Evolutionary conservation across 2,888 invertebrate species (phyloP), one percentile per base, ranked within the genome.

Genomic region (Thymelicus acteon): DNA sequence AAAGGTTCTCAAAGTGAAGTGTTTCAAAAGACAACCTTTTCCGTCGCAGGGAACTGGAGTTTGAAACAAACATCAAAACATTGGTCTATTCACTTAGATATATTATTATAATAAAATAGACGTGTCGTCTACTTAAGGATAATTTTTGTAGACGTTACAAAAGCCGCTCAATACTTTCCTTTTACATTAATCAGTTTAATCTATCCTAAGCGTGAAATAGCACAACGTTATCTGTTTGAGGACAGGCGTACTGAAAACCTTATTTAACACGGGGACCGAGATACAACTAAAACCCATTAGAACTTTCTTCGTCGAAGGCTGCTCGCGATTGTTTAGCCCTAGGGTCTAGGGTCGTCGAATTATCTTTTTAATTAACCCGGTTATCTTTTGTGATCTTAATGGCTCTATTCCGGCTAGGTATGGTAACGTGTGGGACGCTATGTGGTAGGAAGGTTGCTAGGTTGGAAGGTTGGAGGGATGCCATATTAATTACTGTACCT

Each of bases 211-310:
- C 57, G 69, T 69, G 63, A 69, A 69, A 69, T 62, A 62, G 31
- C 60, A 40, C 49, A 67, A 40, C 44, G 57, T 57, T 15, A 63
- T 69, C 63, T 69, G 57, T 15, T 10, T 19, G 47, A 37, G 69
- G 63, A 68, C 68, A 68, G 49, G 57, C 44, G 67, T 19, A 40
- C 52, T 44, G 44, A 10, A 62, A 47, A 19, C 61, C 62, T 63
- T 69, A 69, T 69, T 67, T 52, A 67, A 47, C 19, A 49, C 48
- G 48, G n/a, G 62, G 58, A 49, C 69, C 63, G 44, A 48, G 24
- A n/a, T 69, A 70, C 69, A 69, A 47, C 69, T 63, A 69, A 69
- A 69, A 63, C 37, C 69, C 69, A 69, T 70, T 70, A 70, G 69
- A 70, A 70, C 49, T 63, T 63, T 69, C 63, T 12, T 58, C 48